Evolutionary conservation across 2,888 invertebrate genomes (phyloP).

Genomic region (Morpho deidamia): DNA sequence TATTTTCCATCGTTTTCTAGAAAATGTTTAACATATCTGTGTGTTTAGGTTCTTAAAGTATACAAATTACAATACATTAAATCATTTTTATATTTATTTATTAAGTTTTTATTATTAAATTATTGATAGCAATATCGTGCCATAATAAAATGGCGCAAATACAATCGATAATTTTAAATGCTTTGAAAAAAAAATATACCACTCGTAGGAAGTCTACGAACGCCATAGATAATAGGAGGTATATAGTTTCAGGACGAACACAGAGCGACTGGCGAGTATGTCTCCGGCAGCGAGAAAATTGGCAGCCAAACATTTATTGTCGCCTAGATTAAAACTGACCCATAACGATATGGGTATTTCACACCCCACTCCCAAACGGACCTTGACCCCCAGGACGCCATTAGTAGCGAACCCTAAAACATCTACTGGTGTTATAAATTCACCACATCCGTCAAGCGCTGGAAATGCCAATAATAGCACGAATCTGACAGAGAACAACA

Average conservation of each 20-base stretch:
- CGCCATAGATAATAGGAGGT: conserved; percentile 18
- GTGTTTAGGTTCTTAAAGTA: too few relatives aligned
- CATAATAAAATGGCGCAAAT: too few relatives aligned
- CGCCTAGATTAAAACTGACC: conserved; percentile 65
- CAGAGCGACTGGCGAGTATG: conserved; percentile 92
- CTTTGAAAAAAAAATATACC: too few relatives aligned
- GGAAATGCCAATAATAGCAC: conserved; percentile 6
- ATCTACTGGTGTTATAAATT: conserved; percentile 17
- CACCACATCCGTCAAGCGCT: conserved; percentile 22
- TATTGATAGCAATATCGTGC: too few relatives aligned
- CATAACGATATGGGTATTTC: conserved; percentile 58
- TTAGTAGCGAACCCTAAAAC: conserved; percentile 44
- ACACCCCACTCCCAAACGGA: conserved; percentile 44
- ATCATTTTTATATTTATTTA: too few relatives aligned
- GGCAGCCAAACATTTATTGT: conserved; percentile 81
- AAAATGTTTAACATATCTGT: too few relatives aligned
- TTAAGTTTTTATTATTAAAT: too few relatives aligned
- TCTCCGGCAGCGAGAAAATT: conserved; percentile 96
- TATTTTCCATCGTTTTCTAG: too few relatives aligned
- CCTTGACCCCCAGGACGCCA: conserved; percentile 33
- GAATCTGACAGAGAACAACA: conserved; percentile 37
- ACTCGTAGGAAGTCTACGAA: too few relatives aligned
- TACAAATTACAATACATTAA: too few relatives aligned
- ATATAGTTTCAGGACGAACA: conserved; percentile 76
- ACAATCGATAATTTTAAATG: too few relatives aligned